Evolutionary conservation across 2,113 vertebrate species (phyloP).

Genomic region (Etheostoma spectabile): DNA sequence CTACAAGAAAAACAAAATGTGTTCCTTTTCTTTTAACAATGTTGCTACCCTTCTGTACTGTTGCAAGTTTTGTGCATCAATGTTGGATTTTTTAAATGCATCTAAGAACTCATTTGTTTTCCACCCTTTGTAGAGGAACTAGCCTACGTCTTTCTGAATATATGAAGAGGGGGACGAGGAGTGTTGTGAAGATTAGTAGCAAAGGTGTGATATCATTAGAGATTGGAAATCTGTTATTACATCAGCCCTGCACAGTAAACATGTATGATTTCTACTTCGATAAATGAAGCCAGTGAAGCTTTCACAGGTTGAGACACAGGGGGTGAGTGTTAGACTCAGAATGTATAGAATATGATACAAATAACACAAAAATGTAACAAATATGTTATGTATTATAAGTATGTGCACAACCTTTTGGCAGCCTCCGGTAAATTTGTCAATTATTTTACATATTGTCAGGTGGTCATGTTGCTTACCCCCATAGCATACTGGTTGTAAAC

Average conservation of each 20-base stretch:
- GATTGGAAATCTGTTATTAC: background rate
- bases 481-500: background rate
- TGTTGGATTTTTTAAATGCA: background rate
- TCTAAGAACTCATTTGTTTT: background rate
- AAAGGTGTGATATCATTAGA: background rate
- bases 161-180: background rate
- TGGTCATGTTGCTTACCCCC: background rate
- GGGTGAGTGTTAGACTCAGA: background rate
- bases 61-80: background rate
- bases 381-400: background rate
- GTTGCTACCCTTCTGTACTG: background rate
- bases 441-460: background rate
- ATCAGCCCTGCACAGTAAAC: background rate
- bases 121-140: background rate
- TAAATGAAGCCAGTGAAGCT: background rate
- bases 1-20: background rate
- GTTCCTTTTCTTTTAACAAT: background rate
- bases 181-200: constrained; percentile 5
- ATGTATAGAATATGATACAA: background rate
- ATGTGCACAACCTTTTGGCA: background rate
- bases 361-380: background rate
- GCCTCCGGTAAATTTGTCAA: background rate
- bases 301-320: background rate
- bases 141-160: background rate
- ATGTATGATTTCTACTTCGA: background rate